Conservation (phyloP, 2,888 invertebrate genomes). For the Brachypterus glaber region DNA sequence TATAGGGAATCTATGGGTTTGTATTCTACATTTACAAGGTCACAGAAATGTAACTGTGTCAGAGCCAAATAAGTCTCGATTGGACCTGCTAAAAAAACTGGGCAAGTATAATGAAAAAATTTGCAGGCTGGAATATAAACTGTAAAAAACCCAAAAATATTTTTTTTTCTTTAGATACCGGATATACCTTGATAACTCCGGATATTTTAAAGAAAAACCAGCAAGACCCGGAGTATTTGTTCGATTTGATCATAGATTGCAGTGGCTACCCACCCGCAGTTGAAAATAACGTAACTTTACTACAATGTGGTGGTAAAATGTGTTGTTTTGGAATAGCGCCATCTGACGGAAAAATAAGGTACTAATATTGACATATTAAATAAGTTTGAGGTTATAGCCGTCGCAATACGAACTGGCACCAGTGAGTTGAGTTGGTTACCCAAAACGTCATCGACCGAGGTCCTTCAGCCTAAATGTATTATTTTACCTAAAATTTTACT, state of each 20-base stretch:
- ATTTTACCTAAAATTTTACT: too few relatives aligned
- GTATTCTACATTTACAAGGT: slow-evolving; percentile 53
- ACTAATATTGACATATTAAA: too few relatives aligned
- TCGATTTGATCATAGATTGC: slow-evolving; percentile 57
- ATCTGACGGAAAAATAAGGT: slow-evolving; percentile 39
- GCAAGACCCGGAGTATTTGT: slow-evolving; percentile 36
- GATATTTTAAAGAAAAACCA: slow-evolving; percentile 39
- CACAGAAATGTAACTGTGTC: slow-evolving; percentile 56
- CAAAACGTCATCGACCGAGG: too few relatives aligned
- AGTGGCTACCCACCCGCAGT: slow-evolving; percentile 59
- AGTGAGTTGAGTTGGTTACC: too few relatives aligned
- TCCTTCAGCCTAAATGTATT: too few relatives aligned
- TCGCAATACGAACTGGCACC: too few relatives aligned
- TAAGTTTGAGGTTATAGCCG: too few relatives aligned
- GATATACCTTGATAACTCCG: slow-evolving; percentile 46
- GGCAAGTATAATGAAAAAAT: too few relatives aligned
- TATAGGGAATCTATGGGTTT: slow-evolving; percentile 58
- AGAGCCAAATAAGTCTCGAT: slow-evolving; percentile 47
- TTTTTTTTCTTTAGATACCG: slow-evolving; percentile 42
- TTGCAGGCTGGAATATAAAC: neutral
- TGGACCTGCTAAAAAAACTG: slow-evolving; percentile 43
- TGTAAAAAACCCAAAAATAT: neutral
- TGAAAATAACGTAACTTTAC: slow-evolving; percentile 47
- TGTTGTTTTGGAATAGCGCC: slow-evolving; percentile 58
- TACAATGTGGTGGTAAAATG: slow-evolving; percentile 51